phyloP scores from a whole-genome alignment of 2,113 vertebrate species.

The Charadrius vociferus region DNA sequence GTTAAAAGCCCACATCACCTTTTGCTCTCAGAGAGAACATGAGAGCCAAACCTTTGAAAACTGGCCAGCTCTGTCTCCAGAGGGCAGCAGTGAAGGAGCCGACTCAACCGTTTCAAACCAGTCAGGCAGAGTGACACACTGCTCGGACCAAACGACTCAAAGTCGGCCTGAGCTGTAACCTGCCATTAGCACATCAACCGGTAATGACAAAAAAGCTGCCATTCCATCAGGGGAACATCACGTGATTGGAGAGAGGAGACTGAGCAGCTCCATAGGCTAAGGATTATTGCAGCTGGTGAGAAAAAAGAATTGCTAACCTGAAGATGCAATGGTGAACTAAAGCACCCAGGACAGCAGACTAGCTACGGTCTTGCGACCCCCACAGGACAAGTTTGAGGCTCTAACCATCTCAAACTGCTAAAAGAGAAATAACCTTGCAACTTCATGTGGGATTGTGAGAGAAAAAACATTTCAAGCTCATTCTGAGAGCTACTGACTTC shows the following conservation, averaged over 20 bases:
- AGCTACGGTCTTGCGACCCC: not conserved
- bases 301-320: not conserved
- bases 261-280: not conserved
- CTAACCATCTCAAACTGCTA: not conserved
- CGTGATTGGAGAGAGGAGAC: not conserved
- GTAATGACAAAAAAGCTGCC: accelerated
- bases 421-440: not conserved
- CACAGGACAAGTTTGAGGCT: not conserved
- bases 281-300: not conserved
- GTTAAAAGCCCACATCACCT: not conserved
- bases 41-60: not conserved
- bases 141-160: not conserved
- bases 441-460: accelerated
- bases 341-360: not conserved
- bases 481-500: not conserved
- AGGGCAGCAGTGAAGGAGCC: not conserved
- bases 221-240: not conserved
- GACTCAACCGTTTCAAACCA: not conserved
- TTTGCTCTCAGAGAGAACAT: not conserved
- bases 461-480: not conserved
- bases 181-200: not conserved
- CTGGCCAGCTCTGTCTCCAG: not conserved
- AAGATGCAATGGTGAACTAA: not conserved
- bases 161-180: not conserved
- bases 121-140: not conserved